phyloP scores from a whole-genome alignment of 2,888 invertebrate genomes.

The Philonicus albiceps region DNA sequence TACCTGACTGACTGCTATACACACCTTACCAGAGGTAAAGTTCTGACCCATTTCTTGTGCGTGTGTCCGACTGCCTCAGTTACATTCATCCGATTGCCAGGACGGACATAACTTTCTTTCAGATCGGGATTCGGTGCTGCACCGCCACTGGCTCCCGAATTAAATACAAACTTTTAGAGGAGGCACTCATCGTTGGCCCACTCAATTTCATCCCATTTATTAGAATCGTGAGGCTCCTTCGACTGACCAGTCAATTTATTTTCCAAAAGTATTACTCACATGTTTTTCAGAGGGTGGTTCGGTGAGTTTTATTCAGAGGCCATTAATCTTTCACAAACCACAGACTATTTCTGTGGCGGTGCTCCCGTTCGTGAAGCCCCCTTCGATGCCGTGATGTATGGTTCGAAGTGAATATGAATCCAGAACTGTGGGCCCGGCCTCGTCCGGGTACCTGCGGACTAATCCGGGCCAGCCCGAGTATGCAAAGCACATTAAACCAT shows the following conservation, averaged over 20 bases:
- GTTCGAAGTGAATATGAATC: neutral
- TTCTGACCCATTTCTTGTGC: neutral
- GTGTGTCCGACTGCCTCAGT: neutral
- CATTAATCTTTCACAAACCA: neutral
- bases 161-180: neutral
- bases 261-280: neutral
- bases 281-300: neutral
- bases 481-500: constrained; percentile 9
- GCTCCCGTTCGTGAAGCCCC: neutral
- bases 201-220: neutral
- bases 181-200: neutral
- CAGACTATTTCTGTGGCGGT: neutral
- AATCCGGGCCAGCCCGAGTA: neutral
- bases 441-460: neutral
- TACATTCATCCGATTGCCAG: neutral
- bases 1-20: neutral
- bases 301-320: neutral
- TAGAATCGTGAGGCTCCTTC: neutral
- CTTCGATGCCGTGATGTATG: neutral
- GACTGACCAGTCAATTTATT: constrained; percentile 11
- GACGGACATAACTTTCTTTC: neutral
- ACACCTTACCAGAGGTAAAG: neutral
- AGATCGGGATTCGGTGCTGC: neutral
- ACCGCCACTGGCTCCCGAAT: neutral
- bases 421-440: neutral